A percentile compares a stretch with the other conserved stretches of the same genome.
These are phyloP conservation scores for Sesamia nonagrioides DNA, from an alignment of 1,140 invertebrate species.

Conservation along the genomic window DNA sequence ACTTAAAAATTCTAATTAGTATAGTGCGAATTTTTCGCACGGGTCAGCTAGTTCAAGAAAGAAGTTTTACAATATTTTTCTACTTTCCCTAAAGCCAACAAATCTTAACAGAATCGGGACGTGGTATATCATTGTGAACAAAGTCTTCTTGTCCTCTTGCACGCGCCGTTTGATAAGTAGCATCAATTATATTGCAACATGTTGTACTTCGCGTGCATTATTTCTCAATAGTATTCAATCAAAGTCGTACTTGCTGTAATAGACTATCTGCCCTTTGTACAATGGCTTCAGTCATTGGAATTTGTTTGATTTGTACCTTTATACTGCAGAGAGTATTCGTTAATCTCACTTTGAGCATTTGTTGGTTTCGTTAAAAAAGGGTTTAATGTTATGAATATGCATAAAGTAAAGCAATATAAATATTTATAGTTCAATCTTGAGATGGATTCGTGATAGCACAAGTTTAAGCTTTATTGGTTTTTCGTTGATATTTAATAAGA, in stretches of 20 bases:
- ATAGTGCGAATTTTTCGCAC: too few relatives aligned
- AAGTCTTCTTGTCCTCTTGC: slow-evolving; percentile 3
- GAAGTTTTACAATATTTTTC: neutral
- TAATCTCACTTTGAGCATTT: too few relatives aligned
- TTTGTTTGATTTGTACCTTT: neutral
- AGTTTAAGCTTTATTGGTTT: too few relatives aligned
- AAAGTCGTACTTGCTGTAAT: neutral
- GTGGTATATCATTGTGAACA: slow-evolving; percentile 7
- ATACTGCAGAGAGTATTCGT: neutral
- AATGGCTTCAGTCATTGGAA: neutral
- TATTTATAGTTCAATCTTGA: too few relatives aligned
- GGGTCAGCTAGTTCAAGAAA: too few relatives aligned
- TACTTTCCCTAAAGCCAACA: neutral
- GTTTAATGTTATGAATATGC: too few relatives aligned
- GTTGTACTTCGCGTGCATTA: neutral
- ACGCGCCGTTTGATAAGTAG: slow-evolving; percentile 21
- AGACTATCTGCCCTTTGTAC: neutral
- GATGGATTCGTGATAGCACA: too few relatives aligned
- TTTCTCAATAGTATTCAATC: slow-evolving; percentile 10
- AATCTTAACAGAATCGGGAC: neutral
- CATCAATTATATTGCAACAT: slow-evolving; percentile 34
- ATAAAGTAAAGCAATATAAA: too few relatives aligned
- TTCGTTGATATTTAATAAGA: too few relatives aligned
- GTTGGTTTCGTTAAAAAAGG: too few relatives aligned
- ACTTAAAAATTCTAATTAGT: too few relatives aligned